Percentiles rank a stretch among this genome's conserved stretches.
phyloP scores from a whole-genome alignment of 2,888 invertebrate species.

The Archips xylosteana region DNA sequence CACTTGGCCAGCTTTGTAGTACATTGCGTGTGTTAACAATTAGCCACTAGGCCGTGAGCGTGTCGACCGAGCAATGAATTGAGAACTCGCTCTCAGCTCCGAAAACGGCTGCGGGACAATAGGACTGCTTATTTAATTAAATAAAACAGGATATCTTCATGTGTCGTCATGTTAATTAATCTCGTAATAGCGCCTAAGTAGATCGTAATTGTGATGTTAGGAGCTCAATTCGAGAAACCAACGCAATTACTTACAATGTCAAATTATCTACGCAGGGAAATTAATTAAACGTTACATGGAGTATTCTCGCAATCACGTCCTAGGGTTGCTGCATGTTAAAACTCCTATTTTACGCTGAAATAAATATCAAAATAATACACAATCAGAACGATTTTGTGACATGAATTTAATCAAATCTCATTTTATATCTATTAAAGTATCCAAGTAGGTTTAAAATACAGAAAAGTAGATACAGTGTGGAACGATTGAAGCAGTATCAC shows the following conservation, averaged over 20 bases:
- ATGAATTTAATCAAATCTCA: not conserved
- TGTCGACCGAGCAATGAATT: too few species aligned
- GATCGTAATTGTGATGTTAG: conserved; percentile 6
- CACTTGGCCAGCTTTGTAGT: too few species aligned
- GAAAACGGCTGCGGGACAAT: not conserved
- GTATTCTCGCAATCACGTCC: conserved; percentile 17
- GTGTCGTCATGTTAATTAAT: conserved; percentile 9
- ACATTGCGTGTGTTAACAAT: too few species aligned
- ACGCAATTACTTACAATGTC: conserved; percentile 27
- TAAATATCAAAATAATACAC: not conserved
- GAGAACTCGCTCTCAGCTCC: too few species aligned
- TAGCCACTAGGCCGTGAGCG: too few species aligned
- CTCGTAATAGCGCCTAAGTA: not conserved
- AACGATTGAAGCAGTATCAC: not conserved
- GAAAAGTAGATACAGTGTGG: not conserved
- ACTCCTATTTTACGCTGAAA: not conserved
- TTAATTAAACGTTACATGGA: conserved; percentile 19
- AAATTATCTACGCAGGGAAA: conserved; percentile 23
- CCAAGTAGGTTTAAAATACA: not conserved
- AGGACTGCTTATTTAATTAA: not conserved
- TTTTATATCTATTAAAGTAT: not conserved
- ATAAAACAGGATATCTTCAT: not conserved
- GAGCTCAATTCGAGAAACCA: conserved; percentile 7
- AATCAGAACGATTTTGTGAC: not conserved
- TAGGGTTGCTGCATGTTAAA: conserved; percentile 9